Evolutionary conservation across 2,797 vertebrate species (phyloP).

Genomic region (Eleutherodactylus coqui): DNA sequence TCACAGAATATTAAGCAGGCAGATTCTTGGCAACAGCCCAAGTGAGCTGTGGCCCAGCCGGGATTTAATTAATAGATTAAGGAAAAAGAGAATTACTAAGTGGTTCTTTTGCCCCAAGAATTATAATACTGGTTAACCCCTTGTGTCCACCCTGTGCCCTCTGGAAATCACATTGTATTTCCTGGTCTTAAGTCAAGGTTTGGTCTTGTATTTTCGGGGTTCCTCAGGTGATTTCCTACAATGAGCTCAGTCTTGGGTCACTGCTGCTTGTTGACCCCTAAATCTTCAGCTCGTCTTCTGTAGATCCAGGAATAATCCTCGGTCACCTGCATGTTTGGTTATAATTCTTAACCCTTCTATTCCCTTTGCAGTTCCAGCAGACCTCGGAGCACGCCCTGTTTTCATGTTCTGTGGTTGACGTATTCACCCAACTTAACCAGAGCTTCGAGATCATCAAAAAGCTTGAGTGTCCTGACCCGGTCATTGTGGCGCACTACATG

Average conservation of each 20-base stretch:
- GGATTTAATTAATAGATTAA: conserved; percentile 49
- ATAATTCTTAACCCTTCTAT: background rate
- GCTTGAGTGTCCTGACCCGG: conserved; percentile 93
- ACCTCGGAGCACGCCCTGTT: conserved; percentile 97
- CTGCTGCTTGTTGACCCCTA: background rate
- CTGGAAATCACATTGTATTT: background rate
- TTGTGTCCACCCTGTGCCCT: background rate
- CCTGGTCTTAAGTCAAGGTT: background rate
- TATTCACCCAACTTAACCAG: conserved; percentile 99
- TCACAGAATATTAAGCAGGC: conserved; percentile 35
- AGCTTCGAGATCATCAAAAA: conserved; percentile 99
- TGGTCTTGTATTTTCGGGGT: background rate
- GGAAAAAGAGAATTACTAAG: conserved; percentile 13
- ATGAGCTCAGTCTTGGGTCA: background rate
- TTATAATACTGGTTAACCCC: background rate
- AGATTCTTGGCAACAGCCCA: background rate
- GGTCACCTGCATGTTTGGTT: background rate
- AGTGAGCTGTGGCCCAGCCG: conserved; percentile 10
- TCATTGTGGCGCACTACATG: conserved; percentile 92
- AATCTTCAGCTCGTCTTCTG: background rate
- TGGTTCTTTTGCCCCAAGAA: background rate
- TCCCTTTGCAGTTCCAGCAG: conserved; percentile 89
- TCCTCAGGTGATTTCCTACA: background rate
- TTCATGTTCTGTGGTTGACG: conserved; percentile 98
- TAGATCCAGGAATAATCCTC: background rate